Evolutionary conservation across 2,888 invertebrate species (phyloP), one percentile per base, ranked within the genome.

Genomic region (Mesorhabditis belari): DNA sequence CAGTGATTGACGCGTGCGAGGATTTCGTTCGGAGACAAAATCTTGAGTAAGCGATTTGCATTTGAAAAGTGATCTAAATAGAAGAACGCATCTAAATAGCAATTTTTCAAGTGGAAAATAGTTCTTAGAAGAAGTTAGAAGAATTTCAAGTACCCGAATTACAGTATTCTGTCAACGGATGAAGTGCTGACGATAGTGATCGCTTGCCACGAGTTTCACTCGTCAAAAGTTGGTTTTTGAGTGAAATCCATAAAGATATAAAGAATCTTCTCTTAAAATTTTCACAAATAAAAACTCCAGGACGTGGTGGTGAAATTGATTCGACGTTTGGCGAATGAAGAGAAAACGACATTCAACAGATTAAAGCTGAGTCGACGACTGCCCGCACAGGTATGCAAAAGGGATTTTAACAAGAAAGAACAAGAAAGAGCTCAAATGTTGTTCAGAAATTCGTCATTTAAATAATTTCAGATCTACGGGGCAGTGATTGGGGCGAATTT

Each of bases 101-200:
- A n/a, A n/a, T n/a, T n/a, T n/a, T n/a, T n/a, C n/a, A n/a, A n/a
- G n/a, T n/a, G n/a, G n/a, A n/a, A n/a, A n/a, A n/a, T n/a, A n/a
- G n/a, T n/a, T n/a, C n/a, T n/a, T n/a, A n/a, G n/a, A n/a, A n/a
- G n/a, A n/a, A n/a, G n/a, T n/a, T n/a, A n/a, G n/a, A n/a, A n/a
- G n/a, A n/a, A n/a, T n/a, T n/a, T n/a, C n/a, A n/a, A n/a, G n/a
- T n/a, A n/a, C n/a, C n/a, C n/a, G n/a, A n/a, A n/a, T n/a, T n/a
- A n/a, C n/a, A n/a, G n/a, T n/a, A n/a, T n/a, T n/a, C n/a, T n/a
- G n/a, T n/a, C n/a, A n/a, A n/a, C n/a, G n/a, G n/a, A 76, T 57
- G 75, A 77, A 56, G 69, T 77, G 51, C 68, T 77, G 44, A 74
- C 75, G n/a, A 66, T 77, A 54, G 65, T 76, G 52, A 72, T 76